phyloP scores from a whole-genome alignment of 2,888 invertebrate genomes.

The Macrophya alboannulata region DNA sequence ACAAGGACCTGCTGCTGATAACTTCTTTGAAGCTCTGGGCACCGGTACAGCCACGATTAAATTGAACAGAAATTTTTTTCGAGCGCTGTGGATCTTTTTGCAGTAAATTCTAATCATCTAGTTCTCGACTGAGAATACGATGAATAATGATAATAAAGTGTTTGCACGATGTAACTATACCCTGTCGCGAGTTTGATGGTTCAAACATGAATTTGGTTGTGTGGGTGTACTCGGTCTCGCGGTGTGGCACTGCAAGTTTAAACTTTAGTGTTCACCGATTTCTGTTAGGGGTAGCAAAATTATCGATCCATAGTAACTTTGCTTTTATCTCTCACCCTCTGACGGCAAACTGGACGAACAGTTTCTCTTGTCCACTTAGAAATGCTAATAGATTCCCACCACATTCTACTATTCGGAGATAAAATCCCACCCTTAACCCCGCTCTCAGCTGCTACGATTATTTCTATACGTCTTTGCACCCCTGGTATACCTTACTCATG shows the following conservation, averaged over 20 bases:
- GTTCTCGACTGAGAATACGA: background rate
- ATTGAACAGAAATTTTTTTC: background rate
- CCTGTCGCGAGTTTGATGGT: background rate
- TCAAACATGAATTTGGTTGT: background rate
- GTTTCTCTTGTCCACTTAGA: slow-evolving; percentile 38
- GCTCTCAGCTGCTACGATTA: background rate
- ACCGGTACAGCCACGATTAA: background rate
- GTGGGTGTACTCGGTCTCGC: background rate
- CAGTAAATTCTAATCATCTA: background rate
- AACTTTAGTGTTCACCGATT: slow-evolving; percentile 44
- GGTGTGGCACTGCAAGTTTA: slow-evolving; percentile 27
- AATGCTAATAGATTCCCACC: slow-evolving; percentile 49
- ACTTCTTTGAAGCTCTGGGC: background rate
- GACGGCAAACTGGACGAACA: slow-evolving; percentile 14
- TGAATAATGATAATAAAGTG: background rate
- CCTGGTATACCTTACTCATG: background rate
- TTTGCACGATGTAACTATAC: background rate
- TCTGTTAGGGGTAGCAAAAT: slow-evolving; percentile 18
- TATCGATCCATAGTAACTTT: slow-evolving; percentile 49
- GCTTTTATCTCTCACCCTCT: slow-evolving; percentile 51
- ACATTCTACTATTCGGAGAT: slow-evolving; percentile 43
- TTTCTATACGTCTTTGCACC: background rate
- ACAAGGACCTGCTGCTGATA: slow-evolving; percentile 3
- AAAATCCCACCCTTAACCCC: background rate
- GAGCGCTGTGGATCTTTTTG: background rate